Percentiles rank a stretch among this genome's conserved stretches.
phyloP scores from a whole-genome alignment of 2,113 vertebrate genomes.

The Coturnix japonica region DNA sequence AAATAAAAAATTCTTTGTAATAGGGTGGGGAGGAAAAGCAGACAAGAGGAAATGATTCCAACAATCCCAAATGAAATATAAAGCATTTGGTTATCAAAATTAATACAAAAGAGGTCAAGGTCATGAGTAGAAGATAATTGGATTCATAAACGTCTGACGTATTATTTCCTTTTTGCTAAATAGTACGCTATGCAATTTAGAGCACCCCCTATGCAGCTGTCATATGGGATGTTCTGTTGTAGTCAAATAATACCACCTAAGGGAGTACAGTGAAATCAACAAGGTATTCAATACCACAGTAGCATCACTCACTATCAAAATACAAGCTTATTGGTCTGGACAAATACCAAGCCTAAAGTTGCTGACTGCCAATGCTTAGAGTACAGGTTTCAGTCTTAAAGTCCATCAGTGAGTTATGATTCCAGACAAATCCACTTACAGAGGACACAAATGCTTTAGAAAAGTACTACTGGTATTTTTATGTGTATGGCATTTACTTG shows the following conservation, averaged over 20 bases:
- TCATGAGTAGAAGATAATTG: neutral
- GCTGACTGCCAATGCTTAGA: neutral
- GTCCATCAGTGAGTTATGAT: neutral
- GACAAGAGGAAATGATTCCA: constrained; percentile 35
- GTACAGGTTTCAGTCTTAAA: neutral
- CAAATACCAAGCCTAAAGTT: neutral
- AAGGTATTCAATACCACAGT: neutral
- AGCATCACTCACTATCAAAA: neutral
- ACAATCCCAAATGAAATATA: constrained; percentile 32
- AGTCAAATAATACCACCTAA: constrained; percentile 36
- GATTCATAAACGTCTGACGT: neutral
- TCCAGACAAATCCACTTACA: neutral
- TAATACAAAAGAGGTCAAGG: constrained; percentile 48
- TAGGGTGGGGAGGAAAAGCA: constrained; percentile 19
- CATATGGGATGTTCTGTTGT: neutral
- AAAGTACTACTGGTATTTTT: neutral
- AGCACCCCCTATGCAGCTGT: neutral
- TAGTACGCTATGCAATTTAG: neutral
- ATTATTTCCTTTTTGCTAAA: constrained; percentile 11
- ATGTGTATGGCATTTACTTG: neutral
- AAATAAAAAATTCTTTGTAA: neutral
- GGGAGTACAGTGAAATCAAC: neutral
- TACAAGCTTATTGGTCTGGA: neutral
- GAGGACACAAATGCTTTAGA: neutral
- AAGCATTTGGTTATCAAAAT: constrained; percentile 41